Conservation (phyloP, 1,140 invertebrate genomes). For the Bombus confusus region DNA sequence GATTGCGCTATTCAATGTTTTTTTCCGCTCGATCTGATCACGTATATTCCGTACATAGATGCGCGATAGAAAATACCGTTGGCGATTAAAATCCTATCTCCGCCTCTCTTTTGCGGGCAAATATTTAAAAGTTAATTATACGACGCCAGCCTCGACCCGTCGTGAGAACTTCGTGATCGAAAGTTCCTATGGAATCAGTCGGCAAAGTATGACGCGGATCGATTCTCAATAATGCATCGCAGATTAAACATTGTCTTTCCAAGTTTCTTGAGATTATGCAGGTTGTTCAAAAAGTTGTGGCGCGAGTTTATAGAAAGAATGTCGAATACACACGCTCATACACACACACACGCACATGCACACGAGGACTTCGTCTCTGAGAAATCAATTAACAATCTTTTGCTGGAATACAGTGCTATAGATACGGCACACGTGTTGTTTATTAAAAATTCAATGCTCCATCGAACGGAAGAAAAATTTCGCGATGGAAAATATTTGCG, state of each 20-base stretch:
- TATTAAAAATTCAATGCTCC: too few species aligned
- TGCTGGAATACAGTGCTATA: too few species aligned
- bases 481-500: not conserved
- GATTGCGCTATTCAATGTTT: constrained; percentile 32
- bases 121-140: constrained; percentile 20
- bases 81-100: constrained; percentile 6
- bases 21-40: not conserved
- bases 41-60: not conserved
- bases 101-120: not conserved
- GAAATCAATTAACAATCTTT: not conserved
- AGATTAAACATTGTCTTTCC: not conserved
- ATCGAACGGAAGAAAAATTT: too few species aligned
- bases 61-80: not conserved
- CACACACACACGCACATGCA: not conserved
- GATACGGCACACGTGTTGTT: too few species aligned
- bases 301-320: not conserved
- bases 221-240: not conserved
- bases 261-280: not conserved
- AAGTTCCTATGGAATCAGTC: not conserved
- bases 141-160: not conserved
- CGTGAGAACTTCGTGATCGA: not conserved
- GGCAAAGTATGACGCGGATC: not conserved
- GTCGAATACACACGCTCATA: not conserved
- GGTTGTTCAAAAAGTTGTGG: not conserved
- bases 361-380: not conserved